phyloP scores from a whole-genome alignment of 2,113 vertebrate genomes.

The Corythoichthys intestinalis region DNA sequence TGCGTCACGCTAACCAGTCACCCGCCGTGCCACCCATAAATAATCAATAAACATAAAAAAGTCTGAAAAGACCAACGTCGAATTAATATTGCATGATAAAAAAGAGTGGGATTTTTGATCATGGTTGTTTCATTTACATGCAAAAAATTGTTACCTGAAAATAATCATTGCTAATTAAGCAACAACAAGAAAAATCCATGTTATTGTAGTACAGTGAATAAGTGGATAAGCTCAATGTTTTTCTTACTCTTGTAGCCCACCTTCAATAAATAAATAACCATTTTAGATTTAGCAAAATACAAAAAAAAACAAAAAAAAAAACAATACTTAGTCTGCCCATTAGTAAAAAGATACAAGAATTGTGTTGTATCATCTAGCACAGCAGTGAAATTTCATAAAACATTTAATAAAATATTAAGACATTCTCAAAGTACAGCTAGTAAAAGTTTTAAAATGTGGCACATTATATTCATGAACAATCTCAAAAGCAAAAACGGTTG shows the following conservation, averaged over 20 bases:
- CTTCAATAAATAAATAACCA: neutral
- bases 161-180: neutral
- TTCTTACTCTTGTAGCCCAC: neutral
- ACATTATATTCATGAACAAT: neutral
- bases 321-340: neutral
- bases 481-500: neutral
- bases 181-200: neutral
- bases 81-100: no score
- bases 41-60: no score
- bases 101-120: no score
- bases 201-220: no score
- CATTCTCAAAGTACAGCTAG: neutral
- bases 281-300: neutral
- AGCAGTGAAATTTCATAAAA: neutral
- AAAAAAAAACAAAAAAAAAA: neutral
- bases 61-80: no score
- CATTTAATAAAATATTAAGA: neutral
- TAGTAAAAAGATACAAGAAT: neutral
- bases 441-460: neutral
- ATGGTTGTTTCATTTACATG: no score
- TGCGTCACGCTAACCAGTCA: no score
- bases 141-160: neutral
- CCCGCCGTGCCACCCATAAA: no score
- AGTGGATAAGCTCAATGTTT: neutral
- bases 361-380: neutral